Percentiles rank a stretch among this genome's conserved stretches.
Conservation (phyloP, 2,797 vertebrate genomes). For the Trichosurus vulpecula region DNA sequence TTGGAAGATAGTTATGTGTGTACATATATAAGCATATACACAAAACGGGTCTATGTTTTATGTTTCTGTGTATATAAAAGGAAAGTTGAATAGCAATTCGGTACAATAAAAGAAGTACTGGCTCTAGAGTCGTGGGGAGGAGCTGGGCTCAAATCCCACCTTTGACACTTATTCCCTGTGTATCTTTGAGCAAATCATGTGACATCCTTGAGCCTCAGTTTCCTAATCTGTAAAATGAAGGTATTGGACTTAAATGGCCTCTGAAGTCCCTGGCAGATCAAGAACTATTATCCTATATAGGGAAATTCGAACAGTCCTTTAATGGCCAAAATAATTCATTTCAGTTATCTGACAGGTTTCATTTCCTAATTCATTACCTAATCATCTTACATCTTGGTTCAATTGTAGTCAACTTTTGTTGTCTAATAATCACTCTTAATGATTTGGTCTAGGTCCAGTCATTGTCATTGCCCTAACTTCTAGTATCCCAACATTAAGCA, state of each 20-base stretch:
- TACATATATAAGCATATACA: neutral
- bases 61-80: neutral
- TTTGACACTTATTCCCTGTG: neutral
- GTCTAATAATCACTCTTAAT: slow-evolving; percentile 76
- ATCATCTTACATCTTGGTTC: slow-evolving; percentile 73
- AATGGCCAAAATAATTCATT: slow-evolving; percentile 72
- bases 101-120: no score
- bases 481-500: slow-evolving; percentile 64
- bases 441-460: slow-evolving; percentile 71
- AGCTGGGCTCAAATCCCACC: neutral
- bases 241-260: neutral
- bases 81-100: neutral
- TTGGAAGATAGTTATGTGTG: neutral
- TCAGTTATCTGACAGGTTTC: slow-evolving; percentile 73
- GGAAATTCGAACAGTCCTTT: slow-evolving; percentile 65
- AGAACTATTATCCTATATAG: neutral
- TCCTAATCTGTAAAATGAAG: neutral
- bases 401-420: slow-evolving; percentile 73
- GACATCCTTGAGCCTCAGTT: neutral
- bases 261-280: neutral
- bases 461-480: slow-evolving; percentile 72
- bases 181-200: neutral
- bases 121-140: neutral
- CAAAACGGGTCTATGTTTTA: neutral
- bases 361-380: slow-evolving; percentile 72